Evolutionary conservation across 2,113 vertebrate genomes (phyloP).

Genomic region (Prunella fulvescens): DNA sequence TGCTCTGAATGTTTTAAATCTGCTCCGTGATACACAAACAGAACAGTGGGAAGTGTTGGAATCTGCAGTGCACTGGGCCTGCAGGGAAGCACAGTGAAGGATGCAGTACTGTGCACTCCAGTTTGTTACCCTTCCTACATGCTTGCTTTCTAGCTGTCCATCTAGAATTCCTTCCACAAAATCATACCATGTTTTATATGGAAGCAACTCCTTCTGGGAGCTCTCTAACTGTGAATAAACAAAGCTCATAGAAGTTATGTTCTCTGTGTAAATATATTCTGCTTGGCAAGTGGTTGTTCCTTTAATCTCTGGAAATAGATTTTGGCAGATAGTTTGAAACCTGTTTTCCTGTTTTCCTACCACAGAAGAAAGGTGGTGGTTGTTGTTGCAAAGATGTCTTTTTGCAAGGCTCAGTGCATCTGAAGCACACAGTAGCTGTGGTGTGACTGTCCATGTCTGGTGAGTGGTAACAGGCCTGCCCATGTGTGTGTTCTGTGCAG

Average conservation of each 20-base stretch:
- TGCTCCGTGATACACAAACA: neutral
- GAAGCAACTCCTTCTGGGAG: neutral
- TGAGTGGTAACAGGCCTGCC: neutral
- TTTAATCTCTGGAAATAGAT: neutral
- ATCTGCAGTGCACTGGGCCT: neutral
- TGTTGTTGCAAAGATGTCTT: neutral
- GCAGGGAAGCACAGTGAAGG: neutral
- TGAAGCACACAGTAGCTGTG: neutral
- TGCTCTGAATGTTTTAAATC: neutral
- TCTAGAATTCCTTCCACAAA: neutral
- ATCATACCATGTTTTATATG: neutral
- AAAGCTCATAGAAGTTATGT: neutral
- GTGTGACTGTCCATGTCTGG: neutral
- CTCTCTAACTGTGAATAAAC: neutral
- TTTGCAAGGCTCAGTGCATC: neutral
- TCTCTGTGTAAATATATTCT: neutral
- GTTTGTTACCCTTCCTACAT: neutral
- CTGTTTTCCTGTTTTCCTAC: neutral
- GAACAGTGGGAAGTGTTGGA: neutral
- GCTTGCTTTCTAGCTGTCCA: neutral
- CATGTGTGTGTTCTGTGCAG: conserved; percentile 65
- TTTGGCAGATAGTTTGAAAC: neutral
- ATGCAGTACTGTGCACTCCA: neutral
- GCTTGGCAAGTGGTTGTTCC: neutral
- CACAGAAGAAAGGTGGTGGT: neutral